These are phyloP conservation scores for Phania funesta DNA, from an alignment of 2,888 invertebrate species.

Conservation along the genomic window DNA sequence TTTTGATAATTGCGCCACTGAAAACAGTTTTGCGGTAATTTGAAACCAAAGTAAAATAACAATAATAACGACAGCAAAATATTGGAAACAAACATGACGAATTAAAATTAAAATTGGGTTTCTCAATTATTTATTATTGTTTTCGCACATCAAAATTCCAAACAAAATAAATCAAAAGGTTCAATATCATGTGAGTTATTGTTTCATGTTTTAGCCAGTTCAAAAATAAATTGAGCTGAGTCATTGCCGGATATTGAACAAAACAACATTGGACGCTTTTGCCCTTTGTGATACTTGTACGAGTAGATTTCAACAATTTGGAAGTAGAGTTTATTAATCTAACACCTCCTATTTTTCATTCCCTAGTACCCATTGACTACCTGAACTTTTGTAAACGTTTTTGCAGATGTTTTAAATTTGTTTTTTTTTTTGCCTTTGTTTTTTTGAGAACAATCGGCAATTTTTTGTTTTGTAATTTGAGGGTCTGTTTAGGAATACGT, in stretches of 20 bases:
- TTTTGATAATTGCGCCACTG: constrained; percentile 17
- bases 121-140: constrained; percentile 23
- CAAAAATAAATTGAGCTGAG: constrained; percentile 17
- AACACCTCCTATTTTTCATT: constrained; percentile 21
- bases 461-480: constrained; percentile 16
- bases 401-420: constrained; percentile 49
- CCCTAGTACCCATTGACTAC: constrained; percentile 8
- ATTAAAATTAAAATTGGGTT: constrained; percentile 31
- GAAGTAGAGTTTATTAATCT: constrained; percentile 27
- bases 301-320: background rate
- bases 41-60: constrained; percentile 19
- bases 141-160: constrained; percentile 27
- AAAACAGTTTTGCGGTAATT: constrained; percentile 44
- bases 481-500: constrained; percentile 5
- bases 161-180: constrained; percentile 3
- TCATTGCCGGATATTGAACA: constrained; percentile 55
- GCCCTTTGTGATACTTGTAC: background rate
- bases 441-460: constrained; percentile 20
- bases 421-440: constrained; percentile 25
- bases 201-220: background rate
- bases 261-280: constrained; percentile 26
- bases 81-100: constrained; percentile 13
- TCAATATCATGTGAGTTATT: constrained; percentile 14
- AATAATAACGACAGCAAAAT: background rate
- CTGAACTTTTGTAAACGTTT: constrained; percentile 33